These are phyloP conservation scores for Thereva unica DNA, from an alignment of 2,888 invertebrate genomes.

Conservation along the genomic window DNA sequence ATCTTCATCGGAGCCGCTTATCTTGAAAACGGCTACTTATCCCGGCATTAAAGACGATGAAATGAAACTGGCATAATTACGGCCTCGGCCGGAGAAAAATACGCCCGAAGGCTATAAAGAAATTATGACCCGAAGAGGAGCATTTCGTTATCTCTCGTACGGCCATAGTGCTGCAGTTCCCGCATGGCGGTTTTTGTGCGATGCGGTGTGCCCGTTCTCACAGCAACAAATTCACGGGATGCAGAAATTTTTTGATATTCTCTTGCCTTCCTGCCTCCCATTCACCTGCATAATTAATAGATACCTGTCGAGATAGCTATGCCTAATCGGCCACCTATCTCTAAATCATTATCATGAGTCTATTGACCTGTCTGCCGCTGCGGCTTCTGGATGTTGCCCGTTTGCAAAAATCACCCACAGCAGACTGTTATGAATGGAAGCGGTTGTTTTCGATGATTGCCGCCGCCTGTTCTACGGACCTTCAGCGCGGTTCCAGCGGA, in stretches of 20 bases:
- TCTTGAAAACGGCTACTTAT: constrained; percentile 26
- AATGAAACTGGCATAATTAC: constrained; percentile 28
- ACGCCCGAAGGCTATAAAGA: constrained; percentile 26
- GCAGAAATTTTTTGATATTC: not conserved
- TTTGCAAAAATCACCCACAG: not conserved
- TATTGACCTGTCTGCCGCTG: constrained; percentile 8
- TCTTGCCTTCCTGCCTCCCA: not conserved
- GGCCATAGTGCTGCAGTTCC: not conserved
- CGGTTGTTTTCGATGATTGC: not conserved
- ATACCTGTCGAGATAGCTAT: not conserved
- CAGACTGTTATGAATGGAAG: not conserved
- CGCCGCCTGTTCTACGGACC: not conserved
- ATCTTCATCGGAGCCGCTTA: constrained; percentile 18
- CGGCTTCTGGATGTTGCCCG: not conserved
- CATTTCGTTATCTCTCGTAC: not conserved
- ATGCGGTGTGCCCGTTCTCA: not conserved
- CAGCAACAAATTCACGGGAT: not conserved
- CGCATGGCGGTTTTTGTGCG: no score
- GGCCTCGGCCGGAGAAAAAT: constrained; percentile 19
- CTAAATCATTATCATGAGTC: not conserved
- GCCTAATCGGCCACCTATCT: no score
- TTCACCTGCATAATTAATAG: constrained; percentile 25
- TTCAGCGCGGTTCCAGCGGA: constrained; percentile 4
- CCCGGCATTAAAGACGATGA: constrained; percentile 22
- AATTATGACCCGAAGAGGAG: constrained; percentile 28